phyloP scores from a whole-genome alignment of 2,797 vertebrate genomes.

The Harpagifer antarcticus region DNA sequence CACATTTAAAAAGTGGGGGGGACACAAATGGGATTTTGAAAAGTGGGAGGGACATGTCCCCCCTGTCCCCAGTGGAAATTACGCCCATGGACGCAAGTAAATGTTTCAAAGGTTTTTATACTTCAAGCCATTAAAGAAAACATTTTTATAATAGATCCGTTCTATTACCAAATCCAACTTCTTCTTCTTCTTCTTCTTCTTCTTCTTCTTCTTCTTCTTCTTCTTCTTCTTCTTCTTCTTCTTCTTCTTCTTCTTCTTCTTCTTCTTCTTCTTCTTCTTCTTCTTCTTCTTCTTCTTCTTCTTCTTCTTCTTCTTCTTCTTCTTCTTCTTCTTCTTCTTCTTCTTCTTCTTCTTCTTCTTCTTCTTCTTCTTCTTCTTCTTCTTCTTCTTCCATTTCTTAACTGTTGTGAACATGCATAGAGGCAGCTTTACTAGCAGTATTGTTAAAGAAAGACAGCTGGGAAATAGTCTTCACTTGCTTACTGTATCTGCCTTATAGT shows the following conservation, averaged over 20 bases:
- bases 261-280: neutral
- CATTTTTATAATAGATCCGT: neutral
- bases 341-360: neutral
- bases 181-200: neutral
- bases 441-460: constrained; percentile 37
- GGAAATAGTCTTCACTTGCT: constrained; percentile 39
- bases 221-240: neutral
- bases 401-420: neutral
- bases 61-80: too few species aligned
- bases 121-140: constrained; percentile 26
- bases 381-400: neutral
- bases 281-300: neutral
- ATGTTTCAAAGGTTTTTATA: constrained; percentile 24
- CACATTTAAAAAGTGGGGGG: too few species aligned
- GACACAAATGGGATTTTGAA: too few species aligned
- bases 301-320: neutral
- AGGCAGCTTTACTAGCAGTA: constrained; percentile 19
- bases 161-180: neutral
- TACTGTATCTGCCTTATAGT: constrained; percentile 35
- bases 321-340: neutral
- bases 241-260: neutral
- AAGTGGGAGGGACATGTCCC: too few species aligned
- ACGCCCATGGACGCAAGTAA: neutral
- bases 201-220: neutral
- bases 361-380: neutral